Conservation (phyloP, 37 sponge, comb jelly and placozoan genomes). For the Bolinopsis microptera region DNA sequence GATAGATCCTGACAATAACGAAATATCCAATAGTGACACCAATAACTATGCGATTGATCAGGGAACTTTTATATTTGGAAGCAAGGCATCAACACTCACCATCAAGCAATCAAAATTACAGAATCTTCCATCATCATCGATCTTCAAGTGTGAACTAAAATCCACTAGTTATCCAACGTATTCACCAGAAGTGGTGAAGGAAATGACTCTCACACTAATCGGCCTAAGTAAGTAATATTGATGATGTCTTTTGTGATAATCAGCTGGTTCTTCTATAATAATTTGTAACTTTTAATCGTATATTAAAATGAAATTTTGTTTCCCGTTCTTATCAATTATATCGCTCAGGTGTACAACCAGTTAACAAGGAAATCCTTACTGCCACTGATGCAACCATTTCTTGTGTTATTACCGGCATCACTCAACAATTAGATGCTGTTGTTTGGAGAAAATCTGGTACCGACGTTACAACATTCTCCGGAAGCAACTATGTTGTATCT, state of each 20-base stretch:
- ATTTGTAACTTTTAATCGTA: too few relatives aligned
- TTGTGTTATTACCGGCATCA: conserved; percentile 6
- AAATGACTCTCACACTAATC: not conserved
- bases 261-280: too few relatives aligned
- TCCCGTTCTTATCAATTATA: too few relatives aligned
- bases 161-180: not conserved
- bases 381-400: not conserved
- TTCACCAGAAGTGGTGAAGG: not conserved
- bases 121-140: not conserved
- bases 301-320: too few relatives aligned
- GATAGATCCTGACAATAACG: not conserved
- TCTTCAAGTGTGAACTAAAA: not conserved
- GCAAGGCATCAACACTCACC: not conserved
- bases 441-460: not conserved
- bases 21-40: not conserved
- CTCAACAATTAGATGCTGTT: not conserved
- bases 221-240: not conserved
- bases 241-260: too few relatives aligned
- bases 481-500: not conserved
- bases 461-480: not conserved
- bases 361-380: not conserved
- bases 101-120: not conserved
- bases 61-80: not conserved
- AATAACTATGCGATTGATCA: not conserved
- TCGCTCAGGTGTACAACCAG: not conserved